Base-by-base conservation (phyloP, 2,888 invertebrate genomes). In the Osmoderma eremita region DNA sequence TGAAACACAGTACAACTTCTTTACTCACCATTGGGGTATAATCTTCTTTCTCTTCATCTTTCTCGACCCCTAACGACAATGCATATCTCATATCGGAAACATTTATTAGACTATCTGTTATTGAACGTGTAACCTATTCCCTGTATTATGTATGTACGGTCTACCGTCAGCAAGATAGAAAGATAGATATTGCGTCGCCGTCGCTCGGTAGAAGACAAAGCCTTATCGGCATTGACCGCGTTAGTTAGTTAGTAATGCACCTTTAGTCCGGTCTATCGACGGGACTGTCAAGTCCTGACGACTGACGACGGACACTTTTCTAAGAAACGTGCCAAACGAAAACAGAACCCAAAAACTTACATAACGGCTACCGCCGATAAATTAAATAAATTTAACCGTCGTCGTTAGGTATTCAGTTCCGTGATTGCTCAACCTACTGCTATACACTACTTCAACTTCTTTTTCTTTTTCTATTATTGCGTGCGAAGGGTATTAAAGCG, bases 61-160 rank as follows among this genome's bases (percentile, higher is more conserved):
- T 12, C 13, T 15, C 22, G 18, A 18, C 30, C 45, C 45, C 24
- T 45, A 45, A 61, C 45, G 45, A 61, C 45, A n/a, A n/a, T 30
- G 49, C 48, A 54, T 49, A 61, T 65, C 65, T 65, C 58, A 58
- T 65, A 65, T 65, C 49, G 50, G 41, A 22, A 58, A 65, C 65
- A 65, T 65, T 65, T 65, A 65, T 58, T 65, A 65, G 58, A 30
- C 17, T 65, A 58, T 65, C 45, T 61, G n/a, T 17, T 61, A 45
- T 61, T 30, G 45, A 48, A 45, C 18, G 17, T 48, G 20, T 48
- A 48, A 20, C 30, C 30, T 41, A 41, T 17, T 12, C 38, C 38
- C 18, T 30, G 13, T 45, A 45, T 45, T 24, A 17, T 30, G 30
- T 17, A 45, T 17, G 22, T 61, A 58, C 58, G 15, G 42, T 58